Base-by-base conservation (phyloP, 2,797 vertebrate species). In the Bryconaethiops microstoma region DNA sequence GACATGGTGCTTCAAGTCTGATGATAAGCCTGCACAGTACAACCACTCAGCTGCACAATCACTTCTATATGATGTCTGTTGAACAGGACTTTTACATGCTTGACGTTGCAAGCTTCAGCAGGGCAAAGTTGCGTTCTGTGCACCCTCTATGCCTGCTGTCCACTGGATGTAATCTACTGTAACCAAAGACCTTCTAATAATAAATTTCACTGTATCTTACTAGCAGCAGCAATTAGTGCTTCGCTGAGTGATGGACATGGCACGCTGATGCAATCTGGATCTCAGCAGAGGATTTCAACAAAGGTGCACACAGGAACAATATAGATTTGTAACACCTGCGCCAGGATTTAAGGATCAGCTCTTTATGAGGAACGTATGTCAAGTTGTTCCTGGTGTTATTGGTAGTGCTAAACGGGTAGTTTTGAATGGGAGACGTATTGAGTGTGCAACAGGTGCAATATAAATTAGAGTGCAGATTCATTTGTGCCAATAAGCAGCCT, bases 151-250 rank as follows among this genome's bases (percentile, higher is more conserved):
- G 75, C 82, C 77, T 59, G 76, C 78, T 81, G 84, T 78, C 71
- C 84, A 82, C 86, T 82, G 83, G 84, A 88, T 88, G 87, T 85
- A 40, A 80, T 90, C 85, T 88, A 87, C 87, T 88, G 82, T 48
- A 88, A 88, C 89, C 85, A 86, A 74, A 88, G 89, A 90, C 81
- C 76, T 88, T 81, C 45, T 48, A 76, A 21, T 40, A 73, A 57
- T 77, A 5, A 75, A 76, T 78, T 78, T 86, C 79, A 70, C 78
- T 54, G 81, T 83, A 60, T 86, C 82, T 86, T 76, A 84, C 84
- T 73, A 84, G 86, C 88, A 88, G 81, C 79, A 74, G 80, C 76
- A 71, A 85, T 89, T 87, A 87, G 85, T 87, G 85, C 82, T 35
- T 60, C 0, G 87, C 80, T 88, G 87, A 88, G 63, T 88, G 88